A percentile compares a stretch with the other conserved stretches of the same genome.
Evolutionary conservation across 2,113 vertebrate genomes (phyloP).

Genomic region (Potamarius usumacintae): DNA sequence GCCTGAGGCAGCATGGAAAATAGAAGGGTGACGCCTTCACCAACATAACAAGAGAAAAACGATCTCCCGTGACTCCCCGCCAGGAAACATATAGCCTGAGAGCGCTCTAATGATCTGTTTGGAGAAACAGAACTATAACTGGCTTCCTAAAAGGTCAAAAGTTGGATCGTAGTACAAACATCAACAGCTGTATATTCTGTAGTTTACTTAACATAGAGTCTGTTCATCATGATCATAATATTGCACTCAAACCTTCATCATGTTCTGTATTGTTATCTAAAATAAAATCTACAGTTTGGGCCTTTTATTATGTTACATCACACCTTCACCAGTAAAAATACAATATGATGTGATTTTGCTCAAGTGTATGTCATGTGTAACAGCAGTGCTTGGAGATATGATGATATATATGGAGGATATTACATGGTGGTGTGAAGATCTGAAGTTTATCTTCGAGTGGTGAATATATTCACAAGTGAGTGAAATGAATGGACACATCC

Average conservation of each 20-base stretch:
- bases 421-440: no score
- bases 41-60: neutral
- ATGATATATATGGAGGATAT: no score
- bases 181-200: neutral
- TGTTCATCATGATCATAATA: neutral
- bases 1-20: neutral
- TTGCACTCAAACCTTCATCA: neutral
- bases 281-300: neutral
- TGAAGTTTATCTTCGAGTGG: no score
- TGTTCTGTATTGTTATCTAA: neutral
- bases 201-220: neutral
- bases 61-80: neutral
- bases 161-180: neutral
- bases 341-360: no score
- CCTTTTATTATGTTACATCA: neutral
- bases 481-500: no score
- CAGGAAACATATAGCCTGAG: conserved; percentile 31
- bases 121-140: neutral
- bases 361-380: no score
- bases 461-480: no score
- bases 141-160: neutral
- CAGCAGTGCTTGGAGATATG: no score
- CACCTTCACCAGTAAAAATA: no score
- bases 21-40: neutral
- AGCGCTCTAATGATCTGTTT: neutral